Conservation (phyloP, 2,797 vertebrate genomes). For the Sternarchorhynchus goeldii region DNA sequence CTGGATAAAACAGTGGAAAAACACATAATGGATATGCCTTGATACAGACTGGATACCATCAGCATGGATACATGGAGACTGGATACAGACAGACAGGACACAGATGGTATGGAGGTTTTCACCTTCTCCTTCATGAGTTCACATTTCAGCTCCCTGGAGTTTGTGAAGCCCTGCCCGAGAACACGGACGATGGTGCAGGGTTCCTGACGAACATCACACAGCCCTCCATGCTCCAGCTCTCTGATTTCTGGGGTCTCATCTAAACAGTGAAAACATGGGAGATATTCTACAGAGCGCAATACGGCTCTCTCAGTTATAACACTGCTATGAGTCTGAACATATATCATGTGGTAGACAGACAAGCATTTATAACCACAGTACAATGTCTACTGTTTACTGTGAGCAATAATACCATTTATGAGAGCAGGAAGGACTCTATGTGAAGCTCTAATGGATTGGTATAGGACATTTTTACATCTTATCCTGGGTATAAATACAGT, state of each 20-base stretch:
- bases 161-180: conserved; percentile 82
- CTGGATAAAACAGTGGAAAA: background rate
- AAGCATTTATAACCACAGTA: no score
- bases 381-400: no score
- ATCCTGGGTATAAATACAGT: no score
- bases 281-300: background rate
- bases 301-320: background rate
- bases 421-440: no score
- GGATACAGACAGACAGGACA: background rate
- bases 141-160: conserved; percentile 83
- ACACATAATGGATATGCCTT: background rate
- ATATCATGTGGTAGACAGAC: no score
- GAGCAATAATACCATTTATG: no score
- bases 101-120: conserved; percentile 42
- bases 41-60: background rate
- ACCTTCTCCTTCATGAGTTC: conserved; percentile 90
- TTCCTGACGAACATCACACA: conserved; percentile 80
- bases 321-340: no score
- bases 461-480: no score
- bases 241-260: conserved; percentile 86
- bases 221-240: conserved; percentile 79
- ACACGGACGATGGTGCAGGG: conserved; percentile 78
- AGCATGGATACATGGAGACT: background rate
- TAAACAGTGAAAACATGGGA: conserved; percentile 66
- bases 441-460: no score